Evolutionary conservation across 2,888 invertebrate species (phyloP), one percentile per base, ranked within the genome.

Genomic region (Zygaena filipendulae): DNA sequence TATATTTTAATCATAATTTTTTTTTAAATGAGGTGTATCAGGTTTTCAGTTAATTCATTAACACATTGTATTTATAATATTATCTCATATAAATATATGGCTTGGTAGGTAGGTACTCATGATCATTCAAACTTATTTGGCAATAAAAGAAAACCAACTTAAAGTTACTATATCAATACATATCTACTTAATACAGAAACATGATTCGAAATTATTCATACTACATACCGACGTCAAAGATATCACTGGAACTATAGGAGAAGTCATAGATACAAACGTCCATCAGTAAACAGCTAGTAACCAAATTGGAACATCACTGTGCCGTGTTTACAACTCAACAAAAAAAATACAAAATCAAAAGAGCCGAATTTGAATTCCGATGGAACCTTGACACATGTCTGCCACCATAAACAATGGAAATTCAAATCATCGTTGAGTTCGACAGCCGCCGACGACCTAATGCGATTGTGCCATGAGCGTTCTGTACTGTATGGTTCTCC

Each of bases 331-430:
- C 79, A 79, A 74, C 70, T 71, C 69, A 60, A 70, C 66, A 72
- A 72, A 77, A 75, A 64, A 66, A 55, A 57, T 52, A 54, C 45
- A 59, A 67, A 66, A 72, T 77, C 79, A 79, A 79, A 77, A 72
- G 58, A 69, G 74, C 79, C 79, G 79, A 79, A 75, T 77, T 74
- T 69, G 69, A 77, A 75, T 79, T 75, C 79, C 71, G 69, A 72
- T 77, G 75, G 79, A 79, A 77, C 77, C 77, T 75, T 77, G 79
- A 79, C 79, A 77, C 75, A 79, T 77, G 79, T 75, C 79, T 79
- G 79, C 79, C 79, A 77, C 79, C 75, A 79, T 74, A 79, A 77
- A 79, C 79, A 79, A 79, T 77, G 67, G 69, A 71, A 74, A 75
- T 70, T 72, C 79, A 70, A 79, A 79, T 79, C 79, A 77, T 79